Percentiles rank a stretch among this genome's conserved stretches.
Evolutionary conservation across 64 coral and sea anemone genomes (phyloP).

Genomic region (Trachythela sp.): DNA sequence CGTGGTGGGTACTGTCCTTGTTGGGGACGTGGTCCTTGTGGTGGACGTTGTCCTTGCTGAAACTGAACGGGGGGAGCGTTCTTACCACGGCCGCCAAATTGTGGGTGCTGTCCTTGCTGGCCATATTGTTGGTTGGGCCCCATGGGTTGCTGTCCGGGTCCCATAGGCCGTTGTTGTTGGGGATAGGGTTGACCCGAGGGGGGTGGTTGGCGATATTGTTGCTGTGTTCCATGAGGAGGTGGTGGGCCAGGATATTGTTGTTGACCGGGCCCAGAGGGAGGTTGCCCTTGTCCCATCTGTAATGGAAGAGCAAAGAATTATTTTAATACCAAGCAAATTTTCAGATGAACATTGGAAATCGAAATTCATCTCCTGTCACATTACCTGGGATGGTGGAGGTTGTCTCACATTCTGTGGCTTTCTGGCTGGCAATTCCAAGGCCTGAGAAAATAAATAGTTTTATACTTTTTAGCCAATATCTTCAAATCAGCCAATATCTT

Average conservation of each 20-base stretch:
- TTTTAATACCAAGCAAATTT: neutral
- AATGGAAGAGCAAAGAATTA: neutral
- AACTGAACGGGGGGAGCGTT: neutral
- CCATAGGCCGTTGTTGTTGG: neutral
- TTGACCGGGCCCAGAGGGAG: neutral
- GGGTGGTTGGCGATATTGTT: neutral
- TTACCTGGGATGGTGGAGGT: conserved; percentile 33
- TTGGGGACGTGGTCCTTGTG: conserved; percentile 3
- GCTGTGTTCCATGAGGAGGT: conserved; percentile 2
- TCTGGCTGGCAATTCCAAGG: conserved; percentile 55
- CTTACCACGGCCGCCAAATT: neutral
- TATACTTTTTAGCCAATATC: no score
- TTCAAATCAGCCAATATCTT: no score
- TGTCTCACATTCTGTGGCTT: conserved; percentile 44
- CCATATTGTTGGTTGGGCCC: neutral
- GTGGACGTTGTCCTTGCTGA: neutral
- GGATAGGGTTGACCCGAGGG: neutral
- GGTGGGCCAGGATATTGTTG: neutral
- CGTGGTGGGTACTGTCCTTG: conserved; percentile 32
- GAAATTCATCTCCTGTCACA: neutral
- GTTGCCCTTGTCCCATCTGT: neutral
- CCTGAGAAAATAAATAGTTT: conserved; percentile 43
- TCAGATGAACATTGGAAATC: neutral
- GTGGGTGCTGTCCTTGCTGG: neutral
- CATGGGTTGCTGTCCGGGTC: neutral